Conservation (phyloP, 2,888 invertebrate species). For the Cecidostiba fungosa region DNA sequence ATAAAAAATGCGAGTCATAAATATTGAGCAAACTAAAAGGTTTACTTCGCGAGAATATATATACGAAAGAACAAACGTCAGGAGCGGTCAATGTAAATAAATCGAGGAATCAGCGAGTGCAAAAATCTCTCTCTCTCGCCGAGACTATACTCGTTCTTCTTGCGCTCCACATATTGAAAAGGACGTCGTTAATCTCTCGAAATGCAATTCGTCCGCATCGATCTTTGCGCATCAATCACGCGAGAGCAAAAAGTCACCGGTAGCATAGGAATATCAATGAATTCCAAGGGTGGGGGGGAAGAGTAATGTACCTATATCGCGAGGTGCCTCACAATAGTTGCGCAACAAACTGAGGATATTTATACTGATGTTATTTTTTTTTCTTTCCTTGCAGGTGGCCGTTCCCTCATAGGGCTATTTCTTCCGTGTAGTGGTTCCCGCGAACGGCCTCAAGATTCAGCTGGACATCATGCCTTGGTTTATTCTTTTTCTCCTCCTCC, state of each 20-base stretch:
- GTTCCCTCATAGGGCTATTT: conserved; percentile 67
- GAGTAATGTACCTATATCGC: background rate
- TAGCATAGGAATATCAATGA: conserved; percentile 31
- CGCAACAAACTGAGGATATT: conserved; percentile 27
- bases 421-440: conserved; percentile 71
- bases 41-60: background rate
- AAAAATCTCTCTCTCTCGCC: background rate
- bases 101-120: background rate
- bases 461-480: conserved; percentile 81
- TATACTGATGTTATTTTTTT: background rate
- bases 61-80: background rate
- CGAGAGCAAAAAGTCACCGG: background rate
- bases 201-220: conserved; percentile 32
- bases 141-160: conserved; percentile 23
- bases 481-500: conserved; percentile 81
- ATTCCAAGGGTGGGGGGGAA: background rate
- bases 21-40: background rate
- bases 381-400: conserved; percentile 71
- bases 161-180: conserved; percentile 13
- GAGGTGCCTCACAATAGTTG: background rate
- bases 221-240: conserved; percentile 26
- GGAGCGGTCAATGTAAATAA: conserved; percentile 29
- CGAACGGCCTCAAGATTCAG: conserved; percentile 79
- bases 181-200: conserved; percentile 50
- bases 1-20: background rate